These are phyloP conservation scores for Chaetodon trifascialis DNA, from an alignment of 2,113 vertebrate species.

Conservation along the genomic window DNA sequence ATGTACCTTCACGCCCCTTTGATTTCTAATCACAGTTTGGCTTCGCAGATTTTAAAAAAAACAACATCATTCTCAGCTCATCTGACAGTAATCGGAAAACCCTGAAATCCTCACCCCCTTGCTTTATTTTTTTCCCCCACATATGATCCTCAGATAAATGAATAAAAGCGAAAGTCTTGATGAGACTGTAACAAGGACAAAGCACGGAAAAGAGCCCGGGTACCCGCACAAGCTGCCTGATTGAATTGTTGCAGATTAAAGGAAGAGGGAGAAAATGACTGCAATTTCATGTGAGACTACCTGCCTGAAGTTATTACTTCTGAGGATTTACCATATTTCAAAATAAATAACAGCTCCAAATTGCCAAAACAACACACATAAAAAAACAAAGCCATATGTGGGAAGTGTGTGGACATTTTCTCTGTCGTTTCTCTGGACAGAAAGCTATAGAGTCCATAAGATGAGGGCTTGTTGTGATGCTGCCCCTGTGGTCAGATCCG, in stretches of 20 bases:
- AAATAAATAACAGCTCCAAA: slow-evolving; percentile 16
- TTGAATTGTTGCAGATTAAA: slow-evolving; percentile 57
- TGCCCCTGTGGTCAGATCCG: slow-evolving; percentile 37
- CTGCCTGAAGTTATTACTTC: slow-evolving; percentile 33
- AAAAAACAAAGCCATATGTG: not conserved
- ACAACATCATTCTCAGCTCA: not conserved
- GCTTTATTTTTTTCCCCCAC: not conserved
- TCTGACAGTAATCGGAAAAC: slow-evolving; percentile 25
- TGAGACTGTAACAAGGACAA: slow-evolving; percentile 40
- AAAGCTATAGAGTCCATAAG: not conserved
- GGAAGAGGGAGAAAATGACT: slow-evolving; percentile 11
- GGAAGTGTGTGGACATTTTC: slow-evolving; percentile 1
- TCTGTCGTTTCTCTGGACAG: not conserved
- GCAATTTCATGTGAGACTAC: slow-evolving; percentile 38
- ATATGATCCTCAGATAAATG: slow-evolving; percentile 11
- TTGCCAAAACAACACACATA: not conserved
- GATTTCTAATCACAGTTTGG: slow-evolving; percentile 10
- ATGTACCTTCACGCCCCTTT: not conserved
- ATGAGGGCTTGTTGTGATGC: slow-evolving; percentile 20
- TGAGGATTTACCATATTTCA: slow-evolving; percentile 17
- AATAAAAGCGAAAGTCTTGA: slow-evolving; percentile 28
- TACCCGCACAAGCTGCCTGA: slow-evolving; percentile 20
- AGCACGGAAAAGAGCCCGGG: slow-evolving; percentile 1
- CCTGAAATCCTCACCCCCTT: slow-evolving; percentile 4
- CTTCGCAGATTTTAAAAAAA: slow-evolving; percentile 12